phyloP scores from a whole-genome alignment of 2,888 invertebrate species.

The Brenthis hecate region DNA sequence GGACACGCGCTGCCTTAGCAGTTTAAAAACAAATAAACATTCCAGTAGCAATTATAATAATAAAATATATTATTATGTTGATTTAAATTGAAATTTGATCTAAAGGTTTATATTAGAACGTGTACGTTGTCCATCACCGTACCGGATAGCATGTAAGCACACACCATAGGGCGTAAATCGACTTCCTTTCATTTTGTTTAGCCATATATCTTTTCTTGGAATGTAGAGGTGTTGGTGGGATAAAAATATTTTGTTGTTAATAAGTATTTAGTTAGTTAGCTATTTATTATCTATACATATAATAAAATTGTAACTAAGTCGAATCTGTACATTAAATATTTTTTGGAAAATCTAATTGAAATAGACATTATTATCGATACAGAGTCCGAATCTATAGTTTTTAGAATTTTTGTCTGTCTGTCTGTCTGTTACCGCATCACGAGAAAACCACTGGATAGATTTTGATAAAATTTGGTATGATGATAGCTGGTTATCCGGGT shows the following conservation, averaged over 20 bases:
- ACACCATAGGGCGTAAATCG: slow-evolving; percentile 49
- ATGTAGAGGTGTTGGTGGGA: slow-evolving; percentile 45
- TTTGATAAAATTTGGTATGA: too few relatives aligned
- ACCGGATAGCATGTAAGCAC: slow-evolving; percentile 52
- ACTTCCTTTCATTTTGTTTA: slow-evolving; percentile 63
- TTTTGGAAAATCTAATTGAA: too few relatives aligned
- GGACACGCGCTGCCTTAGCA: slow-evolving; percentile 9
- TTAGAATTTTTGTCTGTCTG: too few relatives aligned
- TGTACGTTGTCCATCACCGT: slow-evolving; percentile 35
- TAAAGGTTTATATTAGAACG: neutral
- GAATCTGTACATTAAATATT: too few relatives aligned
- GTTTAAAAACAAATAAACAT: slow-evolving; percentile 11
- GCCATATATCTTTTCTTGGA: slow-evolving; percentile 58
- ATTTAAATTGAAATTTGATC: slow-evolving; percentile 14
- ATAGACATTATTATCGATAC: too few relatives aligned
- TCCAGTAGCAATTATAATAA: slow-evolving; percentile 13
- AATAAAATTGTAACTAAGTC: too few relatives aligned
- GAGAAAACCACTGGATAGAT: too few relatives aligned
- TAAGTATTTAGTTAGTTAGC: slow-evolving; percentile 1
- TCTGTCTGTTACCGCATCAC: too few relatives aligned
- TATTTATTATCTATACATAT: neutral
- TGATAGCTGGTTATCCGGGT: too few relatives aligned
- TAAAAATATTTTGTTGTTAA: slow-evolving; percentile 11
- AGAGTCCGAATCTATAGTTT: too few relatives aligned
- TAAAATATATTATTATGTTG: neutral